These are phyloP conservation scores for Heliangelus exortis DNA, from an alignment of 2,797 vertebrate genomes.

Conservation along the genomic window DNA sequence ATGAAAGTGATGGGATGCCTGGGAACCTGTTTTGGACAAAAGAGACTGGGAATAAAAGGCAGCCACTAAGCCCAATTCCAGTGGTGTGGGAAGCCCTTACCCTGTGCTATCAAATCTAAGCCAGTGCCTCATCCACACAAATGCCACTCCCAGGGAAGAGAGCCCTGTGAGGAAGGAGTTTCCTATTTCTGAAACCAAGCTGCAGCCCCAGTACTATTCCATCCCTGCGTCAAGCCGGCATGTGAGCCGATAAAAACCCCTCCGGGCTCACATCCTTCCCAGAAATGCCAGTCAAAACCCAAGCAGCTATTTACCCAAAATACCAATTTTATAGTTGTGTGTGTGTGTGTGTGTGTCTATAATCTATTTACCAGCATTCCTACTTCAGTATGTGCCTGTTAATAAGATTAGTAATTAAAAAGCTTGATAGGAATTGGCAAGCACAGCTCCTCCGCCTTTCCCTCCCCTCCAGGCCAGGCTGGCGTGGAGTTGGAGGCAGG, in stretches of 20 bases:
- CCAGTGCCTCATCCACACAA: neutral
- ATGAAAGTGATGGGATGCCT: neutral
- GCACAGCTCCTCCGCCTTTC: slow-evolving; percentile 41
- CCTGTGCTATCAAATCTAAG: neutral
- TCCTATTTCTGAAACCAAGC: neutral
- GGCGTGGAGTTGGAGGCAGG: slow-evolving; percentile 2
- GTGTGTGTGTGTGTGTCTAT: slow-evolving; percentile 69
- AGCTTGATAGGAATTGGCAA: slow-evolving; percentile 69
- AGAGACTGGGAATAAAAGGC: neutral
- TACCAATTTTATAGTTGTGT: slow-evolving; percentile 47
- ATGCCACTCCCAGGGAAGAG: neutral
- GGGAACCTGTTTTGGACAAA: neutral
- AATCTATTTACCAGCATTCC: slow-evolving; percentile 79
- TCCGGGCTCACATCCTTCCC: slow-evolving; percentile 42
- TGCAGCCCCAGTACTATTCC: neutral
- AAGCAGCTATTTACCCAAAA: slow-evolving; percentile 53
- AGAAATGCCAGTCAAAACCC: slow-evolving; percentile 48
- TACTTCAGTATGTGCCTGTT: slow-evolving; percentile 71
- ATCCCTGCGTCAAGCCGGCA: neutral
- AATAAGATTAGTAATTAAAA: slow-evolving; percentile 84
- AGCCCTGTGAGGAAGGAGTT: neutral
- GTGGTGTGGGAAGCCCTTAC: neutral
- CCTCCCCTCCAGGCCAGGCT: slow-evolving; percentile 45
- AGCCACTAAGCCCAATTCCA: neutral
- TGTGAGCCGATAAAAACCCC: neutral